phyloP scores from a whole-genome alignment of 2,797 vertebrate genomes.

The Philypnodon macrostomus region DNA sequence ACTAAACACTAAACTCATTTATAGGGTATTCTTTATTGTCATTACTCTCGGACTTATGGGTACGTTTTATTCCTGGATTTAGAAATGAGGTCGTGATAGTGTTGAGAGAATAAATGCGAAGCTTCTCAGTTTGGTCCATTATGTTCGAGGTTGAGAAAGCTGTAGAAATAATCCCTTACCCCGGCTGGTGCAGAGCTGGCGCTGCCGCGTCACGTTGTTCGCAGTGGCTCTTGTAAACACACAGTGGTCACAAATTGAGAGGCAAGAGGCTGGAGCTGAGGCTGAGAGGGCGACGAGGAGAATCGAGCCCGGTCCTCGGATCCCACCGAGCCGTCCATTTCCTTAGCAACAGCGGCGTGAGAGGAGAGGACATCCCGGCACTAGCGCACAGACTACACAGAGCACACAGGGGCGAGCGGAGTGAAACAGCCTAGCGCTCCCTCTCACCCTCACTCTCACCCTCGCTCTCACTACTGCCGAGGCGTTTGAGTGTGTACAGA shows the following conservation, averaged over 20 bases:
- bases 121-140: constrained; percentile 5
- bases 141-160: not conserved
- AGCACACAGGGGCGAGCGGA: constrained; percentile 58
- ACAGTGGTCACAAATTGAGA: constrained; percentile 27
- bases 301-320: constrained; percentile 46
- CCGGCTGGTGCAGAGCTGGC: constrained; percentile 76
- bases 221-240: constrained; percentile 67
- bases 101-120: not conserved
- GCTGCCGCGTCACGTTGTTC: constrained; percentile 71
- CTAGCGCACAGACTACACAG: constrained; percentile 8
- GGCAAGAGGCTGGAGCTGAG: constrained; percentile 27
- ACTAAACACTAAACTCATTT: too few species aligned
- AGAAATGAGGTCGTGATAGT: not conserved
- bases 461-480: constrained; percentile 5
- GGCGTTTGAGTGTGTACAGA: constrained; percentile 9
- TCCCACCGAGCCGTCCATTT: constrained; percentile 63
- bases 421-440: constrained; percentile 39
- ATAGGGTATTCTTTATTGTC: too few species aligned
- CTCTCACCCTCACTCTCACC: constrained; percentile 8
- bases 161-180: constrained; percentile 68
- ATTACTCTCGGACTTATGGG: constrained; percentile 24
- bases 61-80: constrained; percentile 7
- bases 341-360: constrained; percentile 51
- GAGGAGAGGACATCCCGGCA: constrained; percentile 47
- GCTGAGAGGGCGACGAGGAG: constrained; percentile 42